Percentiles rank a stretch among this genome's conserved stretches.
Evolutionary conservation across 2,797 vertebrate species (phyloP).

Genomic region (Eulemur mongoz): DNA sequence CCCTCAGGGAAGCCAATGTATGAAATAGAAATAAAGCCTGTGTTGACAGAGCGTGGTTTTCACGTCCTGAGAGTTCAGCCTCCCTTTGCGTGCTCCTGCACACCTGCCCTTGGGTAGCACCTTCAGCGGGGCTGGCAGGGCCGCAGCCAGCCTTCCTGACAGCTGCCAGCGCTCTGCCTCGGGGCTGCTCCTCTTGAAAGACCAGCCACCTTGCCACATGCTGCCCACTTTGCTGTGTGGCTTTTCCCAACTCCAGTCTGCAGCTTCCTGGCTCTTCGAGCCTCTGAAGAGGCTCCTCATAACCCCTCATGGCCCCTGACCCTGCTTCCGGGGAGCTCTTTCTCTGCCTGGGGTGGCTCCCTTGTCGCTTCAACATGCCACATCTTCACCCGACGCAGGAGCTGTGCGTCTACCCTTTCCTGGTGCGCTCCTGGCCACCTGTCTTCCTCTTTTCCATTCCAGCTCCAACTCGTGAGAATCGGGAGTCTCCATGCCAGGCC

Average conservation of each 20-base stretch:
- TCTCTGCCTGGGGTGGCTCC: neutral
- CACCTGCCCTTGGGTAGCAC: neutral
- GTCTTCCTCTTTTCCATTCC: neutral
- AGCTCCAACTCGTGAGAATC: neutral
- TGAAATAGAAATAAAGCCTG: conserved; percentile 52
- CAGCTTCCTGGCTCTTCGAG: neutral
- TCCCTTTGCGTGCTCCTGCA: neutral
- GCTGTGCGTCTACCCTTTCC: neutral
- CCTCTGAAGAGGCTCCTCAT: neutral
- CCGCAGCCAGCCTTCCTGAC: neutral
- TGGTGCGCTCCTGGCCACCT: too few relatives aligned
- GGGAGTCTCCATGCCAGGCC: neutral
- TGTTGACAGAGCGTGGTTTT: neutral
- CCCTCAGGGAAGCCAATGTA: neutral
- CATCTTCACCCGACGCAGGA: neutral
- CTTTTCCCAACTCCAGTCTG: neutral
- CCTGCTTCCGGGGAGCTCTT: neutral
- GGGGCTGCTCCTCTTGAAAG: neutral
- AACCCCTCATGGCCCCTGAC: neutral
- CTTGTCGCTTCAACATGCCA: neutral
- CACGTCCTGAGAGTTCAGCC: neutral
- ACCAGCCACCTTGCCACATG: neutral
- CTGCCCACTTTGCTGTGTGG: neutral
- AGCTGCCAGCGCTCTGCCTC: neutral
- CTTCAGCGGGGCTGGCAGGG: neutral